phyloP scores from a whole-genome alignment of 1,140 invertebrate species.

The Trichomalopsis sarcophagae region DNA sequence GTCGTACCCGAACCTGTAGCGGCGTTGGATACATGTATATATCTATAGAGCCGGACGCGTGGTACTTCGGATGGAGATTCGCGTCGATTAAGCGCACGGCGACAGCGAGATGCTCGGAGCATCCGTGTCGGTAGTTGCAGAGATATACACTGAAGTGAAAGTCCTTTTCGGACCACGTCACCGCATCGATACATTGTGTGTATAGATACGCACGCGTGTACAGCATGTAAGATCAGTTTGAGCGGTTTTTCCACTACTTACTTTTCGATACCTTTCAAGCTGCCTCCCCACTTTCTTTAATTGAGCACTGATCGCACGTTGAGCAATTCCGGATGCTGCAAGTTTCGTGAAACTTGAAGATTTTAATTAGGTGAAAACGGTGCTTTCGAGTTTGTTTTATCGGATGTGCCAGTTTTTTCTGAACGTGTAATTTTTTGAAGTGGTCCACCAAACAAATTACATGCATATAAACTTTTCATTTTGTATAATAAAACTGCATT shows the following conservation, averaged over 20 bases:
- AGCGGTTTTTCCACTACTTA: neutral
- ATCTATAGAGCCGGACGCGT: neutral
- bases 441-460: neutral
- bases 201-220: neutral
- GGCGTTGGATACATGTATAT: neutral
- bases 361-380: neutral
- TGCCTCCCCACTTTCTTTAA: neutral
- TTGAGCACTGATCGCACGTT: neutral
- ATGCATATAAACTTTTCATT: too few relatives aligned
- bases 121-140: neutral
- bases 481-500: too few relatives aligned
- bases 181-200: neutral
- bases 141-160: neutral
- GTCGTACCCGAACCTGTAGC: neutral
- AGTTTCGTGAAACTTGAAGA: neutral
- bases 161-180: neutral
- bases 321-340: neutral
- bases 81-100: conserved; percentile 14
- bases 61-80: conserved; percentile 24
- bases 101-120: neutral
- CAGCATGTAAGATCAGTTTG: neutral
- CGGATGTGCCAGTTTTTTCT: neutral
- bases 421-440: neutral
- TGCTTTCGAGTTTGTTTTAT: neutral
- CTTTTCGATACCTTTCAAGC: neutral